These are phyloP conservation scores for Chrysolina americana DNA, from an alignment of 2,888 invertebrate genomes.

Conservation along the genomic window DNA sequence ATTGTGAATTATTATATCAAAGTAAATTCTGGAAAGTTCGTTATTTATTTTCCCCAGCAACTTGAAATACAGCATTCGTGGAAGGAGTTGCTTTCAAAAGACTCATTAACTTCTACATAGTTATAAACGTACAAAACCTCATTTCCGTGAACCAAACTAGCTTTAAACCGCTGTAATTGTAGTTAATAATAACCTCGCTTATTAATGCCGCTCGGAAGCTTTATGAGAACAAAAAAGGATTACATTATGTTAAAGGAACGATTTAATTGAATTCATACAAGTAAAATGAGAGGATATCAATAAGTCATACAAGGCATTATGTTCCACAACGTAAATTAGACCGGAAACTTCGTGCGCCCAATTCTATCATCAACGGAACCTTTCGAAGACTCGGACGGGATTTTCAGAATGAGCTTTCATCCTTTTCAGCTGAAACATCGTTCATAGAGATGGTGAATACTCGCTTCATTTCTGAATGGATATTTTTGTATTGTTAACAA, in stretches of 20 bases:
- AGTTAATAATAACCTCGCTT: slow-evolving; percentile 42
- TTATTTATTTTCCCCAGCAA: no score
- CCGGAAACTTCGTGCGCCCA: slow-evolving; percentile 3
- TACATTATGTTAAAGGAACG: slow-evolving; percentile 35
- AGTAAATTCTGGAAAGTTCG: no score
- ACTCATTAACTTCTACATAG: background rate
- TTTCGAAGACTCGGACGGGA: background rate
- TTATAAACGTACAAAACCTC: slow-evolving; percentile 40
- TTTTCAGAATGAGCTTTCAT: background rate
- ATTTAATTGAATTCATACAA: slow-evolving; percentile 40
- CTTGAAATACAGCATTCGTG: no score
- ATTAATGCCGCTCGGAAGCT: slow-evolving; percentile 36
- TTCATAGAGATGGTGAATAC: background rate
- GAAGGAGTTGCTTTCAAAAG: background rate
- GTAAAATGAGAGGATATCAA: slow-evolving; percentile 41
- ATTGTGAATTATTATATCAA: no score
- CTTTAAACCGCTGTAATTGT: slow-evolving; percentile 43
- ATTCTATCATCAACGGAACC: background rate
- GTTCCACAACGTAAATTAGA: slow-evolving; percentile 41
- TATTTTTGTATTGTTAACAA: no score
- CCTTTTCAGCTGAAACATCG: background rate
- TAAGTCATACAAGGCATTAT: slow-evolving; percentile 46
- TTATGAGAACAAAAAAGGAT: slow-evolving; percentile 37
- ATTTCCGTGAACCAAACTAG: slow-evolving; percentile 40
- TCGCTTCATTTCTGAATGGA: no score